Conservation (phyloP, 2,888 invertebrate species). For the Euzophera pinguis region DNA sequence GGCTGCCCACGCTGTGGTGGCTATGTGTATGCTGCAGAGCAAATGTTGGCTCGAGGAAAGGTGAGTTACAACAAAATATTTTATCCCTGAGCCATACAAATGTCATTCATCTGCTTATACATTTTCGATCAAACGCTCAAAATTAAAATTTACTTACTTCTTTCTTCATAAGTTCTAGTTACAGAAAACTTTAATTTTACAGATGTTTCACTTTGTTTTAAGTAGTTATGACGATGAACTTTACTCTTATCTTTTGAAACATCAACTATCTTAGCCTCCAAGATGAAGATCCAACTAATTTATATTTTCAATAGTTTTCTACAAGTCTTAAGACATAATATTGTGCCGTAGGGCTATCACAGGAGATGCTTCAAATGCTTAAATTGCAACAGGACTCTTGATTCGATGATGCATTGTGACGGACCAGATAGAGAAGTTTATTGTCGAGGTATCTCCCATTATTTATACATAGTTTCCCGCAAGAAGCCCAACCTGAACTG, state of each 20-base stretch:
- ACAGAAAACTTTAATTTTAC: no score
- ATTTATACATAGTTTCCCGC: constrained; percentile 29
- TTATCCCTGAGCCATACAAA: not conserved
- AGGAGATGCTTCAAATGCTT: constrained; percentile 94
- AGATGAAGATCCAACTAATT: no score
- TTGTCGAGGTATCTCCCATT: constrained; percentile 87
- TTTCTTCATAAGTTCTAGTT: not conserved
- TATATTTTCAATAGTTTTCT: no score
- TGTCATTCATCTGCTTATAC: constrained; percentile 4
- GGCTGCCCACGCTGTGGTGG: constrained; percentile 95
- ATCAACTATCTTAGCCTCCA: no score
- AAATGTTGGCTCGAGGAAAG: constrained; percentile 94
- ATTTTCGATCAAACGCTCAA: constrained; percentile 5
- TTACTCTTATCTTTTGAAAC: not conserved
- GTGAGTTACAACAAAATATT: constrained; percentile 72
- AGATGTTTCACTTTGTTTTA: no score
- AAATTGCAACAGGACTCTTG: constrained; percentile 90
- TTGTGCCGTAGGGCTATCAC: constrained; percentile 88
- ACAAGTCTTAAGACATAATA: constrained; percentile 16
- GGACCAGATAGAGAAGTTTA: constrained; percentile 95
- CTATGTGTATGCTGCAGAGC: constrained; percentile 93
- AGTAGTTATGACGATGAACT: no score
- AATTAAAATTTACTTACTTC: not conserved
- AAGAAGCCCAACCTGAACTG: constrained; percentile 27
- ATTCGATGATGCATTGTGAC: constrained; percentile 94